Conservation (phyloP, 2,797 vertebrate genomes). For the Crenichthys baileyi region DNA sequence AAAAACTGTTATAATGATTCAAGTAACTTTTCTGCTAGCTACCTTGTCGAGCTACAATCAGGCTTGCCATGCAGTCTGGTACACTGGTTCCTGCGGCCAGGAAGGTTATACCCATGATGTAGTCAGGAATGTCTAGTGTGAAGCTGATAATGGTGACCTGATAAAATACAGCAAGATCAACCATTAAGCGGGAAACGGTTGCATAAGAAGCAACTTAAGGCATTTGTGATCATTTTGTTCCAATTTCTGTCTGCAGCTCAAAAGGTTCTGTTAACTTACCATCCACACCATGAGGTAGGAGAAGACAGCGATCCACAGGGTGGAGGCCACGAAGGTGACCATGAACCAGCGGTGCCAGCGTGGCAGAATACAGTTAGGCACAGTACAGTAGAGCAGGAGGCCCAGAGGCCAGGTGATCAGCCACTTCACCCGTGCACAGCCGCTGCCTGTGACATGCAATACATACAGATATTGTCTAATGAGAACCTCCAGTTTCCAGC, state of each 20-base stretch:
- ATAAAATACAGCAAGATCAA: neutral
- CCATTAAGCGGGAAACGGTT: neutral
- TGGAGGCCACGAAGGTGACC: slow-evolving; percentile 82
- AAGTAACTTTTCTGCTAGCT: neutral
- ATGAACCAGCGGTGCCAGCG: slow-evolving; percentile 88
- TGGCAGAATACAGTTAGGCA: slow-evolving; percentile 82
- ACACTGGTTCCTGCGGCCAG: slow-evolving; percentile 86
- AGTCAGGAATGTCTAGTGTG: slow-evolving; percentile 85
- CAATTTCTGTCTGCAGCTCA: neutral
- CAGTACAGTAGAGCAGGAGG: slow-evolving; percentile 82
- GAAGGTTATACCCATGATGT: slow-evolving; percentile 88
- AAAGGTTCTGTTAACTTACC: slow-evolving; percentile 68
- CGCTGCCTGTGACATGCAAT: slow-evolving; percentile 57
- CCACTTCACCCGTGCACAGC: slow-evolving; percentile 78
- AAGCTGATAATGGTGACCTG: slow-evolving; percentile 85
- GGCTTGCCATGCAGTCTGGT: slow-evolving; percentile 87
- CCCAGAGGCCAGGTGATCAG: slow-evolving; percentile 83
- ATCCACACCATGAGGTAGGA: slow-evolving; percentile 89
- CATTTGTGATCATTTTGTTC: too few relatives aligned
- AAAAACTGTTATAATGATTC: neutral
- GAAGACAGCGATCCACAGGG: slow-evolving; percentile 85
- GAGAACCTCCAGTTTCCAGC: neutral
- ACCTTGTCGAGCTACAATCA: slow-evolving; percentile 87
- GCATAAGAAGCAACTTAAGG: neutral
- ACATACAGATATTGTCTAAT: neutral